Percentiles rank a stretch among this genome's conserved stretches.
phyloP scores from a whole-genome alignment of 2,888 invertebrate genomes.

The Tipula vernalis region DNA sequence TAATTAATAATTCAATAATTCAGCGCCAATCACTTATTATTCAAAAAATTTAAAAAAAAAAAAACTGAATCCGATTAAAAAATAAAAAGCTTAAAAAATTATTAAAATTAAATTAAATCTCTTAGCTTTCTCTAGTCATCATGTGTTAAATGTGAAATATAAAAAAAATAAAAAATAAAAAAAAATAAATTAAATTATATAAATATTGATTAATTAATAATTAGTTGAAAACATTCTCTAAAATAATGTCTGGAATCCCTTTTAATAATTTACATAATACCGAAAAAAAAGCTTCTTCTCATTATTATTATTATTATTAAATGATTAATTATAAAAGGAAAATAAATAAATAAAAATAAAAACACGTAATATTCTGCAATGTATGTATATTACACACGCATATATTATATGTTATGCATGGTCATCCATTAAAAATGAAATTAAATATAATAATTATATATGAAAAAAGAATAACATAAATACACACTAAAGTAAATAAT shows the following conservation, averaged over 20 bases:
- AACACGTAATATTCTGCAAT: slow-evolving; percentile 9
- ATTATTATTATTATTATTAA: background rate
- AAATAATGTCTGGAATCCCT: background rate
- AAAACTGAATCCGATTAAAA: background rate
- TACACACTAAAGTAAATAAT: background rate
- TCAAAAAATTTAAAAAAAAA: background rate
- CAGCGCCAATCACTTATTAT: background rate
- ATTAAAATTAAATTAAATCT: background rate
- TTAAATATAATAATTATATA: background rate
- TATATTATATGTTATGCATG: background rate
- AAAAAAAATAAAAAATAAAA: background rate
- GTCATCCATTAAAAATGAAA: background rate
- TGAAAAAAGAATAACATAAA: background rate
- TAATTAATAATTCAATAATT: background rate
- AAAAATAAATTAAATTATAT: background rate
- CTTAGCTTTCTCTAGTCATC: background rate
- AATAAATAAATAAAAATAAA: background rate
- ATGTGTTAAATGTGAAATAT: background rate
- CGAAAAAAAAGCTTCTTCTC: background rate
- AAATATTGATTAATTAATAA: background rate
- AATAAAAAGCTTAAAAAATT: background rate
- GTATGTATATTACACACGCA: background rate
- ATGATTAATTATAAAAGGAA: background rate
- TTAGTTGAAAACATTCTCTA: background rate
- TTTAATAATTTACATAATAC: background rate